Evolutionary conservation across 2,888 invertebrate genomes (phyloP), one percentile per base, ranked within the genome.

Genomic region (Meiosimyza decipiens): DNA sequence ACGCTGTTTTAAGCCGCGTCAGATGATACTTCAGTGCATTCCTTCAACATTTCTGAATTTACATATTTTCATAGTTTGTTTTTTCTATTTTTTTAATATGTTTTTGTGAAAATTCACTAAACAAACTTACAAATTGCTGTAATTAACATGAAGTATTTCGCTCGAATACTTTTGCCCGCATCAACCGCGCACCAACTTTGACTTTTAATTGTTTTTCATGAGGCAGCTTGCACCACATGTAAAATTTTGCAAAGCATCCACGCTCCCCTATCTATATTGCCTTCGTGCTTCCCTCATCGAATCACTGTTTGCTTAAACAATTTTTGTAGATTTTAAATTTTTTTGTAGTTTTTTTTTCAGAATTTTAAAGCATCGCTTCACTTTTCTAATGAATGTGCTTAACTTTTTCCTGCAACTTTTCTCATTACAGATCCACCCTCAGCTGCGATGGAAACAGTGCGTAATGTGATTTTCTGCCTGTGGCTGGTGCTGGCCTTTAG

Each of bases 71-170:
- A 22, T 28, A 3, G 18, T 9, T 59, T 33, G 3, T 59, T 16
- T 3, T 60, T 28, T 3, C 22, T 28, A 28, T 47, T n/a, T 63
- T 63, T 49, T 63, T 28, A 28, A n/a, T 47, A n/a, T 40, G 18
- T 15, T 6, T 15, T 15, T n/a, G 18, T 15, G 18, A 15, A 47
- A 63, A 16, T n/a, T 49, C 6, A 49, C 40, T 40, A 16, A 63
- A 66, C 49, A 22, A 66, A 66, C 51, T 51, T 51, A 66, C 52
- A 66, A 66, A 66, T 66, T 66, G 54, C 65, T 18, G 65, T 66
- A 66, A 66, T 66, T 66, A 66, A 66, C 52, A 52, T 28, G 51
- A 52, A 50, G 65, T 52, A 52, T 66, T 66, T 66, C 65, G 65
- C 52, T 52, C 28, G 59, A 60, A 60, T 60, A 11, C 59, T 28